These are phyloP conservation scores for Oreocharis arfaki DNA, from an alignment of 2,113 vertebrate genomes.

Conservation along the genomic window DNA sequence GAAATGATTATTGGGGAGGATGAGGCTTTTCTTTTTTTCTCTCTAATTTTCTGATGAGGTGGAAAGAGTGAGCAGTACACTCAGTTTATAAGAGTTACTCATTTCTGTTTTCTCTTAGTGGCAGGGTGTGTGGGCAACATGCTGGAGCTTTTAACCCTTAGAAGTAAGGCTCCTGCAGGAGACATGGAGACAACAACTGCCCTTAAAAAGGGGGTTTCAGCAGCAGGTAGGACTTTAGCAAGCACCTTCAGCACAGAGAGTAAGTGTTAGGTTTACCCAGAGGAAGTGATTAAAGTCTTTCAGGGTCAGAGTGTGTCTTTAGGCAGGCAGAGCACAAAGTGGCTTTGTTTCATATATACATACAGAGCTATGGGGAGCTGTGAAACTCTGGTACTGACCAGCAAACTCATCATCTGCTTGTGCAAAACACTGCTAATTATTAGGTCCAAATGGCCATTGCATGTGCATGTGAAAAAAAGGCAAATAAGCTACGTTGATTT, in stretches of 20 bases:
- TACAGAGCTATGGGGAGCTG: background rate
- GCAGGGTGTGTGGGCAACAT: background rate
- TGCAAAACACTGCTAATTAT: background rate
- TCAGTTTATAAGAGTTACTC: background rate
- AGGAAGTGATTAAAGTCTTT: background rate
- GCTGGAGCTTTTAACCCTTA: background rate
- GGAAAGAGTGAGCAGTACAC: slow-evolving; percentile 22
- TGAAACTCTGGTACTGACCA: background rate
- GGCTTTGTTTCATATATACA: background rate
- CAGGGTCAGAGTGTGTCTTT: background rate
- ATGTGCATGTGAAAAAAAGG: background rate
- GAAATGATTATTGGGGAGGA: background rate
- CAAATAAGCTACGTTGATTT: background rate
- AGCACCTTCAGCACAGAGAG: background rate
- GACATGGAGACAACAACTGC: background rate
- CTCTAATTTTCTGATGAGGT: slow-evolving; percentile 36
- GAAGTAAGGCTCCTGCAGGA: background rate
- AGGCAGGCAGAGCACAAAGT: background rate
- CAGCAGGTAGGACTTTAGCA: background rate
- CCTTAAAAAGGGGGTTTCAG: background rate
- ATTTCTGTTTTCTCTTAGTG: background rate
- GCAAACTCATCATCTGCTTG: background rate
- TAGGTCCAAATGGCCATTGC: background rate
- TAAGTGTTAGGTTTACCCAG: background rate
- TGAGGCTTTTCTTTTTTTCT: background rate